Evolutionary conservation across 2,888 invertebrate genomes (phyloP).

Genomic region (Leptinotarsa tumamoca): DNA sequence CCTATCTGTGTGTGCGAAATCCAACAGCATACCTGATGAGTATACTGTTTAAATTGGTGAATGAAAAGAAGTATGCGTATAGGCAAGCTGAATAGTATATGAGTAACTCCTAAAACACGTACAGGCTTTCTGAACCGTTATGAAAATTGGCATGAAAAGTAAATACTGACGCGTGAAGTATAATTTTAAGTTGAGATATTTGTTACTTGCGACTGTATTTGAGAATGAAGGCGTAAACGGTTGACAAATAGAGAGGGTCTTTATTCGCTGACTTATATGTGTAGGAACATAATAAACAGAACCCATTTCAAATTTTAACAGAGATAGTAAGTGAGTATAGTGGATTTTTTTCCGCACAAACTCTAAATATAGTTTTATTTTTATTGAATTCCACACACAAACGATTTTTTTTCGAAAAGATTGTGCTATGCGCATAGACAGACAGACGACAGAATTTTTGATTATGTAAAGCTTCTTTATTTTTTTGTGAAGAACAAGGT

Average conservation of each 20-base stretch:
- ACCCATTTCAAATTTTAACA: background rate
- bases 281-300: background rate
- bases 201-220: background rate
- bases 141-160: constrained; percentile 9
- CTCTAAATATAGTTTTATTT: too few relatives aligned
- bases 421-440: too few relatives aligned
- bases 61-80: background rate
- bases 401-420: too few relatives aligned
- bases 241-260: constrained; percentile 1
- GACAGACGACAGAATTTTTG: too few relatives aligned
- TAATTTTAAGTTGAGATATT: background rate
- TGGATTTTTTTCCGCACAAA: too few relatives aligned
- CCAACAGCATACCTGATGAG: background rate
- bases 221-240: background rate
- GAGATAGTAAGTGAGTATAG: background rate
- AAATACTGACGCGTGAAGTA: constrained; percentile 4
- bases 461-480: too few relatives aligned
- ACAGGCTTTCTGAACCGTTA: background rate
- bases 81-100: constrained; percentile 1
- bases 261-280: background rate
- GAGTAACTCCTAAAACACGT: constrained; percentile 5
- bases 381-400: too few relatives aligned
- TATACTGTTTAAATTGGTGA: background rate
- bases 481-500: too few relatives aligned
- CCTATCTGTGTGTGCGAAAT: background rate